Conservation (phyloP, 2,113 vertebrate genomes). For the Pungitius pungitius region DNA sequence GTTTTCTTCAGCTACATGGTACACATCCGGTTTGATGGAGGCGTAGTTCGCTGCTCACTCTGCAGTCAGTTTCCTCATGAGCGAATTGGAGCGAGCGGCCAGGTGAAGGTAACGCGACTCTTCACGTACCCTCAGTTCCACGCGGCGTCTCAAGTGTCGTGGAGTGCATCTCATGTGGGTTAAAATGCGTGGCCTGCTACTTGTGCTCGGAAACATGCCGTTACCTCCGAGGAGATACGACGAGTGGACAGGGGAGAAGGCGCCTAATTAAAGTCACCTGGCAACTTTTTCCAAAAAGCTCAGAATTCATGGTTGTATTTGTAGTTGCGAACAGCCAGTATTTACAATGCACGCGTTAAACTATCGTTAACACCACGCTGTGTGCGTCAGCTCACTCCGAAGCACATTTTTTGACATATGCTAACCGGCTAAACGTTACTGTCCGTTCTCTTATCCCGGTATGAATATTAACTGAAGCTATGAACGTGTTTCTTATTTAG, state of each 20-base stretch:
- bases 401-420: conserved; percentile 21
- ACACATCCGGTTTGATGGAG: background rate
- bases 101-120: conserved; percentile 46
- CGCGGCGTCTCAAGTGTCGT: background rate
- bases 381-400: background rate
- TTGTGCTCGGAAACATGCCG: background rate
- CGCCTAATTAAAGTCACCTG: background rate
- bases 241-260: conserved; percentile 3
- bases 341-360: background rate
- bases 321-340: background rate
- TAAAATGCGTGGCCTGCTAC: background rate
- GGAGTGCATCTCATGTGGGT: background rate
- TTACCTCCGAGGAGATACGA: conserved; percentile 39
- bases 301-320: background rate
- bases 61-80: conserved; percentile 30
- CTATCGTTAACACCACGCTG: background rate
- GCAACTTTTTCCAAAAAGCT: conserved; percentile 20
- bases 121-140: accelerated
- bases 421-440: conserved; percentile 50
- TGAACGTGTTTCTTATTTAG: accelerated
- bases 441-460: background rate
- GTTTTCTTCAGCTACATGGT: background rate
- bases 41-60: conserved; percentile 13
- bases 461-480: background rate
- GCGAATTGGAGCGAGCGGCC: conserved; percentile 15